A percentile compares a stretch with the other conserved stretches of the same genome.
Conservation (phyloP, 1,140 invertebrate genomes). For the Anoplophora glabripennis region DNA sequence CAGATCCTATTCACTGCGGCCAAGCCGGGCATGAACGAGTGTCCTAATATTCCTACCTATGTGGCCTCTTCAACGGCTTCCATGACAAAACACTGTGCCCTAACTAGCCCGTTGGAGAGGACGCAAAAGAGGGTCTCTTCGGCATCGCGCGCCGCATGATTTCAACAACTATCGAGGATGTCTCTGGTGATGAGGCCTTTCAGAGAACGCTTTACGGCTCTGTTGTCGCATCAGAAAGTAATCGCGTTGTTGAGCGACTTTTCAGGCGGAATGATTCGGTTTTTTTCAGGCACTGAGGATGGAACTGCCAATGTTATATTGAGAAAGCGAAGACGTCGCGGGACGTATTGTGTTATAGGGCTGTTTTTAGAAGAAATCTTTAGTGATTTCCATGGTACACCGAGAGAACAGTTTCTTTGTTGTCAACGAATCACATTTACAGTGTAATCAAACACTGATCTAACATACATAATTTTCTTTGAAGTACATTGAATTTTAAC, state of each 20-base stretch:
- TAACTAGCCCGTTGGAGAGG: constrained; percentile 1
- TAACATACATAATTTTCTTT: too few species aligned
- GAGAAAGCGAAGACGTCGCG: too few species aligned
- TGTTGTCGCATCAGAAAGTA: not conserved
- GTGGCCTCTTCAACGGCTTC: constrained; percentile 19
- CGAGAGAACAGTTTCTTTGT: too few species aligned
- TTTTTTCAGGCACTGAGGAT: too few species aligned
- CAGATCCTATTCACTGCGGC: not conserved
- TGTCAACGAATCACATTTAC: too few species aligned
- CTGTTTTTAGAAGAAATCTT: too few species aligned
- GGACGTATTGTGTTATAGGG: too few species aligned
- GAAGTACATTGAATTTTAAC: too few species aligned
- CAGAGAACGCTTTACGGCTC: too few species aligned
- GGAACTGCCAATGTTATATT: too few species aligned
- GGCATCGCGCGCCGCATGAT: constrained; percentile 2
- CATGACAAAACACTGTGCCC: constrained; percentile 1
- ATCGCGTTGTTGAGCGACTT: constrained; percentile 1
- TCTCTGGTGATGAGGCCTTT: not conserved
- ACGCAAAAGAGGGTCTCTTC: not conserved
- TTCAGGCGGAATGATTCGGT: constrained; percentile 4
- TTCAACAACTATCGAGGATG: constrained; percentile 7
- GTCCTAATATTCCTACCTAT: constrained; percentile 27
- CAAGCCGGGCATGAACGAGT: constrained; percentile 1
- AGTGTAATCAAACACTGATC: too few species aligned
- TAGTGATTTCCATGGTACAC: too few species aligned